Base-by-base conservation (phyloP, 2,797 vertebrate species). In the Gorsachius magnificus region DNA sequence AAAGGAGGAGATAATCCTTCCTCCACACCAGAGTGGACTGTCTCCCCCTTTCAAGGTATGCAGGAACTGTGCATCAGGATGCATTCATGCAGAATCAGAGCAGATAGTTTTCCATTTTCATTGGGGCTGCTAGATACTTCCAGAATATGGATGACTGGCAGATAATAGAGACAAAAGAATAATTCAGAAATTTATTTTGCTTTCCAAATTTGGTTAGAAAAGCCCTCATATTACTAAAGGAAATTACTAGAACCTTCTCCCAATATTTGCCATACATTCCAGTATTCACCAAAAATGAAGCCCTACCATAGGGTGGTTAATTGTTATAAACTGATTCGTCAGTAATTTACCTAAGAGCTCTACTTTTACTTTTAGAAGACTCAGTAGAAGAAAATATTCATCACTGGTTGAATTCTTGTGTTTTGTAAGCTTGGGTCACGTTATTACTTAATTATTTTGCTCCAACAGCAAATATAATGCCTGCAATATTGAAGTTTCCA, bases 381-480 rank as follows among this genome's bases (percentile, higher is more conserved):
- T 77, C 13, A 48, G 76, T 91, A 68, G 83, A 96, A 93, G 82
- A 96, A 95, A 96, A 90, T 83, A 91, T 93, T 90, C 18, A 80
- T 79, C 88, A 87, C 45, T 97, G 83, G 80, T 80, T 97, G 48
- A 75, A 97, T 92, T 97, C 69, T 78, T 95, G 76, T 92, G 91
- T 82, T 96, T 91, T 87, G 65, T 96, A 96, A 96, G 92, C 97
- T 79, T 92, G 75, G n/a, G 7, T 71, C 26, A 36, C 46, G 15
- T 66, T 63, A 35, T 84, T 68, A 41, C 45, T 48, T 48, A 71
- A 74, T 35, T 41, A 53, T 61, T 80, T 31, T 60, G 71, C 43
- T 65, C 38, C 6, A 14, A 18, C 16, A 76, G 48, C 36, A 69
- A 69, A 66, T 57, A 58, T 3, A 35, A 9, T 29, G 11, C 58